These are phyloP conservation scores for Scalopus aquaticus DNA, from an alignment of 2,113 vertebrate genomes.

Conservation along the genomic window DNA sequence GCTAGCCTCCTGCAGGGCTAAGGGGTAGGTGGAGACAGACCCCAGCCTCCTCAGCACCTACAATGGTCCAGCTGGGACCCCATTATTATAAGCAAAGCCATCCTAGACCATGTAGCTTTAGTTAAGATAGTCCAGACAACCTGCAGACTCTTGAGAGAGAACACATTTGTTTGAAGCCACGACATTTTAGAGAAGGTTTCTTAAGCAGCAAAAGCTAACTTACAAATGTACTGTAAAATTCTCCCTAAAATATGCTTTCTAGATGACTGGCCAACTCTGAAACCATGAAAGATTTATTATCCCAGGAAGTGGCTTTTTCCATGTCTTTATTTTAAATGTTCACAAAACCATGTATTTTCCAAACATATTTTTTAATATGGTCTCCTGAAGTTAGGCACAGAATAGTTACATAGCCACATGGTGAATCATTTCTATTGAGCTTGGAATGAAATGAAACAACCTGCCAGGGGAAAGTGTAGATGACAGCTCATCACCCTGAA, in stretches of 20 bases:
- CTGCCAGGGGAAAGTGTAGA: background rate
- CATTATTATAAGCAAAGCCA: background rate
- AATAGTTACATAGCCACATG: background rate
- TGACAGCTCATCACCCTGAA: background rate
- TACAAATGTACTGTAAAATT: background rate
- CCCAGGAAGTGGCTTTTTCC: background rate
- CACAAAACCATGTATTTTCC: background rate
- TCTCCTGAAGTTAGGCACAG: background rate
- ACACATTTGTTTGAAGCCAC: background rate
- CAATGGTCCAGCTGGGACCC: background rate
- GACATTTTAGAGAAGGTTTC: background rate
- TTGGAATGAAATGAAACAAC: background rate
- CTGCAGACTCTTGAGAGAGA: background rate
- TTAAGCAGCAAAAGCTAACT: background rate
- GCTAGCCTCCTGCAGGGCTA: background rate
- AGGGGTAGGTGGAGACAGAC: background rate
- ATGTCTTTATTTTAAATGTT: conserved; percentile 34
- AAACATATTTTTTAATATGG: background rate
- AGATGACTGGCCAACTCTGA: background rate
- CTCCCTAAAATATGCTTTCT: background rate
- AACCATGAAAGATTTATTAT: conserved; percentile 4
- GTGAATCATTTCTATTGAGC: background rate
- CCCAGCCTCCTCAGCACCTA: background rate
- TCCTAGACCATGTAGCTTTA: background rate
- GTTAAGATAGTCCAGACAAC: background rate